phyloP scores from a whole-genome alignment of 2,797 vertebrate species.

The Hapalemur alaotrensis region DNA sequence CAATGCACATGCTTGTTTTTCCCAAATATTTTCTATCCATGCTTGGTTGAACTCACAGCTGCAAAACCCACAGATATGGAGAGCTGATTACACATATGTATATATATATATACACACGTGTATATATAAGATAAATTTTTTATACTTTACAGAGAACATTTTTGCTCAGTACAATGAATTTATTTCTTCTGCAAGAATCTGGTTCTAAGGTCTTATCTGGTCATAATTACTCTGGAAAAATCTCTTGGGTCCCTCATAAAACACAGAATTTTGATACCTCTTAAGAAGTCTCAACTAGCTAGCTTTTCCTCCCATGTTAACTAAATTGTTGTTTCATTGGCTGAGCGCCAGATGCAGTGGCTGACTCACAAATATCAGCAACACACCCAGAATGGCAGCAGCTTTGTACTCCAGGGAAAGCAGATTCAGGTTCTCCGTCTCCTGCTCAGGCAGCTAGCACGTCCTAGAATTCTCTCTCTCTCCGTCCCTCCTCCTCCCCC shows the following conservation, averaged over 20 bases:
- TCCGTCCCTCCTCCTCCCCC: background rate
- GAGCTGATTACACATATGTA: rapidly evolving
- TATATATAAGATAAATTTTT: background rate
- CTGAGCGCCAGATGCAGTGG: background rate
- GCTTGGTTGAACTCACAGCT: background rate
- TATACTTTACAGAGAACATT: background rate
- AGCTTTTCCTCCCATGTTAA: rapidly evolving
- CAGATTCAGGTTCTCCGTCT: background rate
- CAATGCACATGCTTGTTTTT: background rate
- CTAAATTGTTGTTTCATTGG: rapidly evolving
- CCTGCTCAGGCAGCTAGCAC: background rate
- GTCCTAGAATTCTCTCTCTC: background rate
- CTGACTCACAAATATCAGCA: no score
- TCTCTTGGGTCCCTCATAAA: background rate
- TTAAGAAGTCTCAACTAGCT: background rate
- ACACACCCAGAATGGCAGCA: rapidly evolving
- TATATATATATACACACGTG: no score
- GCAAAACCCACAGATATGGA: background rate
- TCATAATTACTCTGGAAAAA: background rate
- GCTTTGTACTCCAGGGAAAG: background rate
- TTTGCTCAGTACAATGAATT: background rate
- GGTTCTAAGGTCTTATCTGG: background rate
- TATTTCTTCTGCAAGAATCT: background rate
- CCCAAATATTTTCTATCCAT: background rate
- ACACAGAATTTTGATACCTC: background rate